Percentiles rank a stretch among this genome's conserved stretches.
These are phyloP conservation scores for Rana temporaria DNA, from an alignment of 2,113 vertebrate species.

Conservation along the genomic window DNA sequence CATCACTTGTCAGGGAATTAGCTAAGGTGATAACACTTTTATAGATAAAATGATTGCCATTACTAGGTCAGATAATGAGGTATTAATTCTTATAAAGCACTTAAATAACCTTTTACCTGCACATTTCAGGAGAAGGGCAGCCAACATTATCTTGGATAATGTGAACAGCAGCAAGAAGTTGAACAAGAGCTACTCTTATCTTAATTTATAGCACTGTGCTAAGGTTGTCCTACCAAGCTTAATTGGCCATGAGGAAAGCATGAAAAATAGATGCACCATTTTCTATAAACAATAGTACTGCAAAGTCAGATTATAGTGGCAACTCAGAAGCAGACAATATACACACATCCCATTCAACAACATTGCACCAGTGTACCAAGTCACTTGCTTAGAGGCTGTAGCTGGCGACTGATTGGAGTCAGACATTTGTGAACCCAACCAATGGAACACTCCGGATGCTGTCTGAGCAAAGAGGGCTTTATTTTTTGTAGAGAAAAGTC, in stretches of 20 bases:
- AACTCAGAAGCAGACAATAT: too few relatives aligned
- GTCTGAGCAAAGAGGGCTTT: too few relatives aligned
- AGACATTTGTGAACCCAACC: too few relatives aligned
- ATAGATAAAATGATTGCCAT: conserved; percentile 30
- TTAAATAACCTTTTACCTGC: conserved; percentile 44
- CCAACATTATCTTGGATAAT: conserved; percentile 19
- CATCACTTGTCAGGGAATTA: neutral
- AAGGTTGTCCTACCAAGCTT: conserved; percentile 24
- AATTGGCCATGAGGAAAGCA: conserved; percentile 29
- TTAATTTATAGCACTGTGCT: conserved; percentile 26
- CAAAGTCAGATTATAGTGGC: neutral
- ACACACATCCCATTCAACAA: too few relatives aligned
- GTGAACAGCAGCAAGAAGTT: conserved; percentile 7
- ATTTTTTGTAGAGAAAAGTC: too few relatives aligned
- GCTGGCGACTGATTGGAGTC: too few relatives aligned
- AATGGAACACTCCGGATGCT: too few relatives aligned
- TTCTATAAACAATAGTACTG: neutral
- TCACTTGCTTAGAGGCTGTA: too few relatives aligned
- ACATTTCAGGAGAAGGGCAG: conserved; percentile 35
- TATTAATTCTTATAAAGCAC: conserved; percentile 40
- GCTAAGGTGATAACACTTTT: conserved; percentile 6
- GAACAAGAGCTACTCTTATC: conserved; percentile 4
- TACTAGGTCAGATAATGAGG: conserved; percentile 46
- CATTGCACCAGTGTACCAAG: too few relatives aligned
- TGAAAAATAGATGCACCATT: conserved; percentile 7